Percentiles rank a stretch among this genome's conserved stretches.
These are phyloP conservation scores for Platorchestia sp. DNA, from an alignment of 1,140 invertebrate species.

Conservation along the genomic window DNA sequence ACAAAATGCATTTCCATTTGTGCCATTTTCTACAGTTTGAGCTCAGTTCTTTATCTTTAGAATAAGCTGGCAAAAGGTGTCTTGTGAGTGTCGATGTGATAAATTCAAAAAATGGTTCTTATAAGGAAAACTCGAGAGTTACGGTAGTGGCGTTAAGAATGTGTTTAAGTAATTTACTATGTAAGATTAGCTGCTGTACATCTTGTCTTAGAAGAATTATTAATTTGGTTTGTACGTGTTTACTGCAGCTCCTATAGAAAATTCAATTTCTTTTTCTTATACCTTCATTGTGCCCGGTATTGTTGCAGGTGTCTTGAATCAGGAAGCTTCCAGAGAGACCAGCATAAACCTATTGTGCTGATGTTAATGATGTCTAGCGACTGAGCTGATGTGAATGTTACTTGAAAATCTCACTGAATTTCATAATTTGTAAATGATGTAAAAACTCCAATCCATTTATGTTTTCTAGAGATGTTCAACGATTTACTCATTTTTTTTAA, in stretches of 20 bases:
- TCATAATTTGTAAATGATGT: not conserved
- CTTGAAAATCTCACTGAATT: not conserved
- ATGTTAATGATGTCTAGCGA: not conserved
- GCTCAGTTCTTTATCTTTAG: not conserved
- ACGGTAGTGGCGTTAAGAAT: not conserved
- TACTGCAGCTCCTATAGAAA: not conserved
- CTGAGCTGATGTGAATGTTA: not conserved
- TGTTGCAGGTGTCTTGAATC: not conserved
- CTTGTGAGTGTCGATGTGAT: conserved; percentile 37
- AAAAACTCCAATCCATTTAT: not conserved
- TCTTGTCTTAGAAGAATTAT: not conserved
- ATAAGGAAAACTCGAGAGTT: not conserved
- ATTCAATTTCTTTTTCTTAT: not conserved
- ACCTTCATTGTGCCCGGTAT: not conserved
- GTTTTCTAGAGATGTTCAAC: not conserved
- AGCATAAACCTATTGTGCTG: not conserved
- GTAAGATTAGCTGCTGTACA: not conserved
- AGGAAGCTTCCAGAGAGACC: not conserved
- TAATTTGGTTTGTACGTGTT: not conserved
- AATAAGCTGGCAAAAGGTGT: not conserved
- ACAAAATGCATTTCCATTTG: conserved; percentile 44
- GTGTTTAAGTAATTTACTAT: not conserved
- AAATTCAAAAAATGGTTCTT: not conserved
- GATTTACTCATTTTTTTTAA: not conserved
- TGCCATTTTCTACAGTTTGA: conserved; percentile 13